Percentiles rank a stretch among this genome's conserved stretches.
These are phyloP conservation scores for Hydra vulgaris DNA, from an alignment of 30 jellyfish, hydroid and myxozoan species.

Conservation along the genomic window DNA sequence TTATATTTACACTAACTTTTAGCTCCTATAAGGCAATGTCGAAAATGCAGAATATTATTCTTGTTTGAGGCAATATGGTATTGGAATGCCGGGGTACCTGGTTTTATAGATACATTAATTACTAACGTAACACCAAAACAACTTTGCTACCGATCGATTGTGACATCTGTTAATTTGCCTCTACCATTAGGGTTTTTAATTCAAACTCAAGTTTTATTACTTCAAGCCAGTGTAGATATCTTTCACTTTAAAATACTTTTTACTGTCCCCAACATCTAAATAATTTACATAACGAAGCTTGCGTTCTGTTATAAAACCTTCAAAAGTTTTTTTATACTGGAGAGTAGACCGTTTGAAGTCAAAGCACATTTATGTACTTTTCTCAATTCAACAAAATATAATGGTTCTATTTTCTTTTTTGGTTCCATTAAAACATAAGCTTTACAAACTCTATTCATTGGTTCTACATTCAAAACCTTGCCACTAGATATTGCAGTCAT, in stretches of 20 bases:
- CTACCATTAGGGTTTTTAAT: too few species aligned
- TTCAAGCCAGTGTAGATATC: not conserved
- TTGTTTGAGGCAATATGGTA: constrained; percentile 5
- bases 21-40: not conserved
- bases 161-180: too few species aligned
- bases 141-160: too few species aligned
- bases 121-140: too few species aligned
- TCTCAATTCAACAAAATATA: not conserved
- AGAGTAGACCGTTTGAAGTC: too few species aligned
- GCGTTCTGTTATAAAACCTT: too few species aligned
- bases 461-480: too few species aligned
- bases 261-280: not conserved
- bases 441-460: too few species aligned
- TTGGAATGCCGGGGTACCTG: not conserved
- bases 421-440: too few species aligned
- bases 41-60: not conserved
- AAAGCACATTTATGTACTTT: not conserved
- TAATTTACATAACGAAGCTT: too few species aligned
- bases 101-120: not conserved
- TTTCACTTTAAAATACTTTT: not conserved
- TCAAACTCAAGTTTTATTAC: not conserved
- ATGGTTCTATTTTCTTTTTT: too few species aligned
- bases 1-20: not conserved
- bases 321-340: too few species aligned
- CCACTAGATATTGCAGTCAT: not conserved